Evolutionary conservation across 2,888 invertebrate genomes (phyloP).

Genomic region (Crioceris asparagi): DNA sequence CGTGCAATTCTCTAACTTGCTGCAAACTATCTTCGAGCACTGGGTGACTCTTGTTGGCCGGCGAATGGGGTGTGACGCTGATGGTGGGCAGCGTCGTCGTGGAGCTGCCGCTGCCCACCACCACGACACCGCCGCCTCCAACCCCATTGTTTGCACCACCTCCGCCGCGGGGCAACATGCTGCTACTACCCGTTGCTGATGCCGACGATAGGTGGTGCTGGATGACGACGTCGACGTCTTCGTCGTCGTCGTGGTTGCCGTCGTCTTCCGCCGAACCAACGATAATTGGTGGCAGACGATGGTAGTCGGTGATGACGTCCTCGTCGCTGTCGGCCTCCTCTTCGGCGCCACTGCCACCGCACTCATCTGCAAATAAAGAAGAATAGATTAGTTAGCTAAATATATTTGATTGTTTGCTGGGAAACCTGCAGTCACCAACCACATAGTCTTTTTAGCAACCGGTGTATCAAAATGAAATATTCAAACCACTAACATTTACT

Average conservation of each 20-base stretch:
- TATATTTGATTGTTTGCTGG: neutral
- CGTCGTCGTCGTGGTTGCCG: constrained; percentile 65
- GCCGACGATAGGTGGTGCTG: constrained; percentile 30
- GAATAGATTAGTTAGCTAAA: neutral
- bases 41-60: constrained; percentile 62
- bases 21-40: constrained; percentile 60
- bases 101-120: constrained; percentile 29
- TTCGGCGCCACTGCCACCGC: constrained; percentile 41
- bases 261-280: constrained; percentile 42
- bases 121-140: constrained; percentile 21
- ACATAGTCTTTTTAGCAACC: too few relatives aligned
- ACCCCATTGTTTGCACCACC: constrained; percentile 14
- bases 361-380: neutral
- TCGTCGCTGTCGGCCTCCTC: constrained; percentile 68
- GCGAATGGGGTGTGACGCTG: constrained; percentile 81
- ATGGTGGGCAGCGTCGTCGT: constrained; percentile 61
- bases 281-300: constrained; percentile 33
- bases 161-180: constrained; percentile 18
- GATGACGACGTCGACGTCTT: constrained; percentile 71
- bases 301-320: constrained; percentile 69
- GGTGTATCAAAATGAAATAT: too few relatives aligned
- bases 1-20: constrained; percentile 63
- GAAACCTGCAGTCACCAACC: too few relatives aligned
- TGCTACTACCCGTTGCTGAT: constrained; percentile 11
- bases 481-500: too few relatives aligned